Evolutionary conservation across 2,888 invertebrate species (phyloP), one percentile per base, ranked within the genome.

Genomic region (Tenthredo distinguenda): DNA sequence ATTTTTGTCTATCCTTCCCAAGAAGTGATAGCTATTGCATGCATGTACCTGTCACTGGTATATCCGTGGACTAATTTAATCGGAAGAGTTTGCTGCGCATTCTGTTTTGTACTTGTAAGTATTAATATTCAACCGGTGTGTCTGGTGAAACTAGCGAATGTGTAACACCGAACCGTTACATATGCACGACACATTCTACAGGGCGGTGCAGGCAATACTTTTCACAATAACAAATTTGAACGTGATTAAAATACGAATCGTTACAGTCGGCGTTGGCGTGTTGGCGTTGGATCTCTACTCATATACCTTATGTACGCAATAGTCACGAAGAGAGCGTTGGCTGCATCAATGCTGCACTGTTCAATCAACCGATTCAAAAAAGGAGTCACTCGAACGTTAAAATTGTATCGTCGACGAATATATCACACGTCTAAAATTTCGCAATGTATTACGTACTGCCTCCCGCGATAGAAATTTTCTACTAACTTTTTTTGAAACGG

Each of bases 131-230:
- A 74, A 34, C 37, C 37, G 15, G 47, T 55, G 55, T 55, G 71
- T 34, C 6, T 21, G 47, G 76, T 84, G 62, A 84, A 76, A 83
- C 83, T 83, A 83, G 47, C 68, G 88, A 90, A 92, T 91, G 90
- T 91, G 90, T 92, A 90, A 90, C 91, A 87, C 86, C 81, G 50
- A 72, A 71, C 85, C 72, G 81, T 83, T 88, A 87, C 86, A 87
- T 87, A 87, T 86, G 87, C 88, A 87, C 87, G 88, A 89, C 89
- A 89, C 90, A 88, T 88, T 87, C 85, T 40, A 74, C 31, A 43
- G 83, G 50, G 71, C 50, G 83, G 43, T 74, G 71, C 34, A 21
- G 71, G 83, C 83, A 83, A 83, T 83, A 83, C 71, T 83, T 83
- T 83, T 71, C 83, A 83, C 83, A 83, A 83, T 47, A 43, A 71